Percentiles rank a stretch among this genome's conserved stretches.
Evolutionary conservation across 2,888 invertebrate genomes (phyloP).

Genomic region (Apeira syringaria): DNA sequence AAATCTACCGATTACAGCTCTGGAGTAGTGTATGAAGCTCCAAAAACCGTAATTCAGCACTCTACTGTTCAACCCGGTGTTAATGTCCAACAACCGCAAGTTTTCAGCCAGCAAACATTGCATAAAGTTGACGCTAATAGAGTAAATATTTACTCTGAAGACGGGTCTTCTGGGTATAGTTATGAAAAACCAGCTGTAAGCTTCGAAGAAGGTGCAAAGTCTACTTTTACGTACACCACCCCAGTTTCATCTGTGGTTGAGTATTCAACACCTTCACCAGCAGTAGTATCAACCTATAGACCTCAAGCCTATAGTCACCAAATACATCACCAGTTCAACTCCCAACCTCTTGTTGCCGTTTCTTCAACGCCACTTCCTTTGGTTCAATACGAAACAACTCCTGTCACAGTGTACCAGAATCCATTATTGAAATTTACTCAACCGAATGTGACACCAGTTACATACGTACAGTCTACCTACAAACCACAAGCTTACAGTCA

Average conservation of each 20-base stretch:
- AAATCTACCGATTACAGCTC: slow-evolving; percentile 39
- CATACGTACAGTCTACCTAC: slow-evolving; percentile 49
- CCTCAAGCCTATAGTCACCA: slow-evolving; percentile 55
- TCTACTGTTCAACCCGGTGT: slow-evolving; percentile 53
- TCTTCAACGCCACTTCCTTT: slow-evolving; percentile 57
- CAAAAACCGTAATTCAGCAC: slow-evolving; percentile 42
- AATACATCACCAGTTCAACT: slow-evolving; percentile 55
- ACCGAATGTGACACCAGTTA: slow-evolving; percentile 55
- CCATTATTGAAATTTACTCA: slow-evolving; percentile 63
- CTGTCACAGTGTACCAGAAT: slow-evolving; percentile 66
- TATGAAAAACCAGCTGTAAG: slow-evolving; percentile 52
- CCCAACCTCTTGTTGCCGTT: slow-evolving; percentile 48
- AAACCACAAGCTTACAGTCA: slow-evolving; percentile 57
- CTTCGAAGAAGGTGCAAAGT: slow-evolving; percentile 51
- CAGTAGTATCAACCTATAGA: slow-evolving; percentile 42
- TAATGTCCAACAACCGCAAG: slow-evolving; percentile 54
- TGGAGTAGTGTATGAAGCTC: slow-evolving; percentile 40
- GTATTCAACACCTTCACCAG: slow-evolving; percentile 25
- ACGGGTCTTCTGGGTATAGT: slow-evolving; percentile 45
- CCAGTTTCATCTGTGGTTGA: slow-evolving; percentile 45
- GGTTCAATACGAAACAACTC: slow-evolving; percentile 54
- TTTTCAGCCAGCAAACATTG: slow-evolving; percentile 55
- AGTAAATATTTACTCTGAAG: slow-evolving; percentile 49
- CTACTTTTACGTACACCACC: slow-evolving; percentile 50
- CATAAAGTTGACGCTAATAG: slow-evolving; percentile 59